These are phyloP conservation scores for Clamator glandarius DNA, from an alignment of 2,797 vertebrate genomes.

Conservation along the genomic window DNA sequence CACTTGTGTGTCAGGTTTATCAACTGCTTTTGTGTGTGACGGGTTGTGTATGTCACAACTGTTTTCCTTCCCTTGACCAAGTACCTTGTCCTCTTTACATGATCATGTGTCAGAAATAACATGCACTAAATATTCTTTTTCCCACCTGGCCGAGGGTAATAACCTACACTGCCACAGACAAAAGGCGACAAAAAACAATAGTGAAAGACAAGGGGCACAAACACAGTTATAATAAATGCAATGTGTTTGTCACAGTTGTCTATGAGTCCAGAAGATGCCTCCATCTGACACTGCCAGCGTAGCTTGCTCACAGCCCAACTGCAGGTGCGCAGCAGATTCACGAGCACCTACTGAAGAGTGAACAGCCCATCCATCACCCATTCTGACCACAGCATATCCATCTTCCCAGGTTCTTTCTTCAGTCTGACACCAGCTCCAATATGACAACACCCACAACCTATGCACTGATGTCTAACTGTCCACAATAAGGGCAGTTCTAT, in stretches of 20 bases:
- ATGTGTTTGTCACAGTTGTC: background rate
- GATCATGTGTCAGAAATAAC: background rate
- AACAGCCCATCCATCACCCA: background rate
- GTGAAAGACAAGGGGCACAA: background rate
- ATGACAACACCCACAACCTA: background rate
- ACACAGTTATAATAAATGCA: background rate
- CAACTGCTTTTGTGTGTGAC: background rate
- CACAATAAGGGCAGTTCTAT: background rate
- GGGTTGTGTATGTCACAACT: background rate
- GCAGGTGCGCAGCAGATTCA: background rate
- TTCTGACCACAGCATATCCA: background rate
- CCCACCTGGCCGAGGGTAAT: background rate
- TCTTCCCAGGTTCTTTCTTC: background rate
- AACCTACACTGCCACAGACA: background rate
- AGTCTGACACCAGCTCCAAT: background rate
- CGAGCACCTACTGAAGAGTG: background rate
- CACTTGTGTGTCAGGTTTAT: background rate
- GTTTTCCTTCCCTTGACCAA: slow-evolving; percentile 1
- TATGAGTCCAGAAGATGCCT: background rate
- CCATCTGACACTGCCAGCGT: background rate
- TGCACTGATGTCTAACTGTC: background rate
- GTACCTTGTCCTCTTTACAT: background rate
- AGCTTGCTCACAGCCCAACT: background rate
- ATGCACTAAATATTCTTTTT: background rate
- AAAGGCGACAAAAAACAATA: background rate